These are phyloP conservation scores for Bombus confusus DNA, from an alignment of 1,140 invertebrate species.

Conservation along the genomic window DNA sequence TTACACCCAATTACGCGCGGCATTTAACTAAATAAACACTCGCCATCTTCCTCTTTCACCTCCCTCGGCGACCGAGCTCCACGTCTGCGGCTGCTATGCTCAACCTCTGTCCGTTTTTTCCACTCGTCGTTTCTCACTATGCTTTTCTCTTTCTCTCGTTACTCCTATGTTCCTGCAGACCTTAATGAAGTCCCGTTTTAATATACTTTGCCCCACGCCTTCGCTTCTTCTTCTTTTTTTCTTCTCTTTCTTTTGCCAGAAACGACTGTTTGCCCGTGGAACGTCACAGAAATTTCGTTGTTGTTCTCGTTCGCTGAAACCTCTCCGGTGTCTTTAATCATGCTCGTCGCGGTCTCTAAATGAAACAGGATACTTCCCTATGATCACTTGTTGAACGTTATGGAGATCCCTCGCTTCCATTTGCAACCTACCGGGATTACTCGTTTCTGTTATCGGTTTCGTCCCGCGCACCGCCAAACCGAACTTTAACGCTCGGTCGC, in stretches of 20 bases:
- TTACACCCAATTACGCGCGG: constrained; percentile 74
- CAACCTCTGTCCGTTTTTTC: background rate
- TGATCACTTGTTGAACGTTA: constrained; percentile 54
- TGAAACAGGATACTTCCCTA: constrained; percentile 11
- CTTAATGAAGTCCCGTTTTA: constrained; percentile 50
- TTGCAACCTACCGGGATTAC: constrained; percentile 16
- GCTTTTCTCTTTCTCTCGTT: background rate
- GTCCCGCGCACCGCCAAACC: too few species aligned
- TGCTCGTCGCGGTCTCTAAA: background rate
- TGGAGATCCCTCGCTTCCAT: constrained; percentile 17
- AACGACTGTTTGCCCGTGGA: constrained; percentile 1
- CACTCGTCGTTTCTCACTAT: background rate
- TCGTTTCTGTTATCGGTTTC: background rate
- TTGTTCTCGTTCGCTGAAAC: background rate
- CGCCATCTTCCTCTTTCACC: constrained; percentile 29
- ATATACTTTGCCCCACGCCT: constrained; percentile 18
- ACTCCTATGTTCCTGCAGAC: background rate
- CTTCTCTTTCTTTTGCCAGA: background rate
- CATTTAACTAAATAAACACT: constrained; percentile 71
- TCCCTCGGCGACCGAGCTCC: background rate
- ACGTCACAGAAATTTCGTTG: constrained; percentile 1
- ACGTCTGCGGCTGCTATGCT: background rate
- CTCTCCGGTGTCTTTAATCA: background rate
- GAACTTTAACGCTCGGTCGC: background rate
- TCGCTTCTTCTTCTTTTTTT: background rate